Conservation (phyloP, 2,888 invertebrate species). For the Melinaea menophilus region DNA sequence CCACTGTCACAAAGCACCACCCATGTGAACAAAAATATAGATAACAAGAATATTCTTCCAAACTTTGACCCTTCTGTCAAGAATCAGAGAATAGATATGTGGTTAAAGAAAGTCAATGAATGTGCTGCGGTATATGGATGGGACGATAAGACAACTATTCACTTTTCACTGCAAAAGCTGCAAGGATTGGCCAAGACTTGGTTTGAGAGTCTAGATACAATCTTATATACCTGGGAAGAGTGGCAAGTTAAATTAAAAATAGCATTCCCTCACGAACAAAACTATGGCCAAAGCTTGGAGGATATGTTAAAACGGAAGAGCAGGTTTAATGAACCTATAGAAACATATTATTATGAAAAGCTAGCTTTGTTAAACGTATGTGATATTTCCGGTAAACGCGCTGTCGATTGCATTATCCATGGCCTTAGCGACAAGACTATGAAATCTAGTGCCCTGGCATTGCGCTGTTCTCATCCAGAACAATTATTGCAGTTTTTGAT, state of each 20-base stretch:
- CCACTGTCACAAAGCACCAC: no score
- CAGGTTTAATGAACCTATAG: constrained; percentile 27
- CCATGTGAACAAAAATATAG: no score
- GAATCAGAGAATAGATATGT: no score
- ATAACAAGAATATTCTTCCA: no score
- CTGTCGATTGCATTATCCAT: constrained; percentile 35
- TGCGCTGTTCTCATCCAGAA: no score
- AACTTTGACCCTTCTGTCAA: no score
- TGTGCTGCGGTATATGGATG: constrained; percentile 12
- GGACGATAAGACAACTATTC: constrained; percentile 28
- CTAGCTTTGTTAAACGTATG: constrained; percentile 26
- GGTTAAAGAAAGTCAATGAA: no score
- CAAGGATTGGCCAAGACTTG: constrained; percentile 32
- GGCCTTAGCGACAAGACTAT: constrained; percentile 24
- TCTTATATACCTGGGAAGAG: constrained; percentile 31
- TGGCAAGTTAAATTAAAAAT: constrained; percentile 32
- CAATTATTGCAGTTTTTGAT: no score
- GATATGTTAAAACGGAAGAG: constrained; percentile 20
- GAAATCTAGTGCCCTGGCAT: no score
- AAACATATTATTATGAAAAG: constrained; percentile 31
- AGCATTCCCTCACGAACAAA: constrained; percentile 33
- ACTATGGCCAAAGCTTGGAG: constrained; percentile 29
- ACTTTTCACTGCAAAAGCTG: constrained; percentile 32
- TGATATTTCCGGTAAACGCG: constrained; percentile 28
- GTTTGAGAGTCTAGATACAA: constrained; percentile 28